Conservation (phyloP, 2,113 vertebrate genomes). For the Tenebrosternarchus preto region DNA sequence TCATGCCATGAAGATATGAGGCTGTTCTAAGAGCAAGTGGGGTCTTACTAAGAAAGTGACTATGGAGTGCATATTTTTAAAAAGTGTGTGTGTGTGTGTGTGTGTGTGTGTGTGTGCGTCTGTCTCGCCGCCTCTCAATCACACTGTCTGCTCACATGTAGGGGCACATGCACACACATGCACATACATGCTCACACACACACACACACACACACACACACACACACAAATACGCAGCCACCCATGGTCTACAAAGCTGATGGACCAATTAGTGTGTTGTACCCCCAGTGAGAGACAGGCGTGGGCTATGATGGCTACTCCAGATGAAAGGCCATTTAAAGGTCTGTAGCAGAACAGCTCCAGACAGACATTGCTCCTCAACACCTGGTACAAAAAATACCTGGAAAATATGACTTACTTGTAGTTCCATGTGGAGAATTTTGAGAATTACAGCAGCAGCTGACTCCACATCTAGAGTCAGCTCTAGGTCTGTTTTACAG, state of each 20-base stretch:
- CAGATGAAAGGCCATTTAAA: constrained; percentile 37
- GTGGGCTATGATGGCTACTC: background rate
- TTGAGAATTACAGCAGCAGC: too few relatives aligned
- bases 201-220: background rate
- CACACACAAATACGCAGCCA: constrained; percentile 19
- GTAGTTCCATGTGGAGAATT: too few relatives aligned
- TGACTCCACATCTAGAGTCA: too few relatives aligned
- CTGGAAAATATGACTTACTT: too few relatives aligned
- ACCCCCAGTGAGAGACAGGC: constrained; percentile 6
- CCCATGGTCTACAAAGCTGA: background rate
- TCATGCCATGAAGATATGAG: too few relatives aligned
- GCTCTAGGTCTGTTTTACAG: too few relatives aligned
- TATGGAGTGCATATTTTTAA: too few relatives aligned
- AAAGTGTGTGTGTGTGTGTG: background rate
- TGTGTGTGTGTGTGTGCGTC: background rate
- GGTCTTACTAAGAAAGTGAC: too few relatives aligned
- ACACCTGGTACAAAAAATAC: too few relatives aligned
- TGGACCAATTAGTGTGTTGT: constrained; percentile 17
- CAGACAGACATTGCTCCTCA: background rate
- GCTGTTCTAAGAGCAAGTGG: too few relatives aligned
- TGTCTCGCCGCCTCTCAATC: background rate
- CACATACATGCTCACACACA: background rate
- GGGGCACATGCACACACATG: too few relatives aligned
- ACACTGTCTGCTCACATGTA: background rate
- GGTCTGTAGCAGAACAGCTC: constrained; percentile 28